Evolutionary conservation across 1,140 invertebrate species (phyloP).

Genomic region (Panagrolaimus sp.): DNA sequence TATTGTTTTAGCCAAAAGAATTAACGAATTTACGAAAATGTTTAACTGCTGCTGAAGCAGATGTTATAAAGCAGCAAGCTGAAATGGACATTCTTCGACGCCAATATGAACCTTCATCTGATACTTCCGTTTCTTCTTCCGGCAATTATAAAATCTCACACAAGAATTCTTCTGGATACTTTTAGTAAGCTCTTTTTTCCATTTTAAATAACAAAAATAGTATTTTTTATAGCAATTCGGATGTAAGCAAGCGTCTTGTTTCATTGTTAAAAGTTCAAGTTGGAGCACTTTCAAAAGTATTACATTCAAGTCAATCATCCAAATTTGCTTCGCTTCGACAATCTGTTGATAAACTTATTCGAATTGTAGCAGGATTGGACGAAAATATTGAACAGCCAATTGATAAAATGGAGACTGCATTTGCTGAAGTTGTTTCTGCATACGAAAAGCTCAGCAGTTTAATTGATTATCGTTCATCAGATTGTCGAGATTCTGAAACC

Average conservation of each 20-base stretch:
- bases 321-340: conserved; percentile 27
- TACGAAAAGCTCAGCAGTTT: conserved; percentile 34
- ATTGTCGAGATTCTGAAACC: neutral
- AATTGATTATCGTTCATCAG: neutral
- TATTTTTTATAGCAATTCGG: conserved; percentile 28
- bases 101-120: conserved; percentile 24
- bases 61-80: conserved; percentile 40
- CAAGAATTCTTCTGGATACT: neutral
- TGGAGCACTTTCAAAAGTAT: conserved; percentile 39
- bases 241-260: conserved; percentile 37
- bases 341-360: conserved; percentile 34
- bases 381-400: conserved; percentile 30
- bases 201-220: neutral
- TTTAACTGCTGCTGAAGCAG: conserved; percentile 43
- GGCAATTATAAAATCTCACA: conserved; percentile 9
- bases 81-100: conserved; percentile 43
- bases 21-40: conserved; percentile 36
- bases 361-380: conserved; percentile 37
- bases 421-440: conserved; percentile 35
- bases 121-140: conserved; percentile 25
- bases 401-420: conserved; percentile 31
- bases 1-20: conserved; percentile 27
- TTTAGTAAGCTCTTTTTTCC: neutral
- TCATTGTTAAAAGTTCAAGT: conserved; percentile 43
- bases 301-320: conserved; percentile 30